Percentiles rank a stretch among this genome's conserved stretches.
These are phyloP conservation scores for Sphyrna mokarran DNA, from an alignment of 2,113 vertebrate species.

Conservation along the genomic window DNA sequence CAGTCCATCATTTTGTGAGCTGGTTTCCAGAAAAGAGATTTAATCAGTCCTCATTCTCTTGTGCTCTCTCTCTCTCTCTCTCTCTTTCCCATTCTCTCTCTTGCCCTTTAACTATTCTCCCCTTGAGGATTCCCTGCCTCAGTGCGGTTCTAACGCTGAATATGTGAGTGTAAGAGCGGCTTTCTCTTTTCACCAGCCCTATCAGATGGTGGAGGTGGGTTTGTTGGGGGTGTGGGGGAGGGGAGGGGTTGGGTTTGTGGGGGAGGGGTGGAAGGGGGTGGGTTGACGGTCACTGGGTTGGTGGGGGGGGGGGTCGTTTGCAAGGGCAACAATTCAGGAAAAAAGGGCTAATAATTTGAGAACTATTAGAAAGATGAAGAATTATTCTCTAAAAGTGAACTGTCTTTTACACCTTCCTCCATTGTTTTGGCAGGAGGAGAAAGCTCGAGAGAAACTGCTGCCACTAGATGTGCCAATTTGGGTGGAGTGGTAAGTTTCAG, in stretches of 20 bases:
- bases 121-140: background rate
- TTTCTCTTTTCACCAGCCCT: background rate
- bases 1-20: slow-evolving; percentile 61
- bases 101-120: background rate
- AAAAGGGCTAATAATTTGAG: background rate
- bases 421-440: background rate
- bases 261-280: background rate
- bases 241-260: background rate
- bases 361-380: background rate
- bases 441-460: background rate
- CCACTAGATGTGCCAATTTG: background rate
- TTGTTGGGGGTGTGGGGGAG: background rate
- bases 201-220: background rate
- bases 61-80: background rate
- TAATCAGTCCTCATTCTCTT: background rate
- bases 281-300: background rate
- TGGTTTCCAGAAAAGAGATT: slow-evolving; percentile 63
- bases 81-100: background rate
- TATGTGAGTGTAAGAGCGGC: background rate
- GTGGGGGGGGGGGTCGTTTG: background rate
- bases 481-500: slow-evolving; percentile 21
- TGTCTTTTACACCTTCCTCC: background rate
- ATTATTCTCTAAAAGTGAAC: background rate
- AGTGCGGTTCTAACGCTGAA: background rate
- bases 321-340: background rate